Base-by-base conservation (phyloP, 2,888 invertebrate species). In the Lamproptera curius region DNA sequence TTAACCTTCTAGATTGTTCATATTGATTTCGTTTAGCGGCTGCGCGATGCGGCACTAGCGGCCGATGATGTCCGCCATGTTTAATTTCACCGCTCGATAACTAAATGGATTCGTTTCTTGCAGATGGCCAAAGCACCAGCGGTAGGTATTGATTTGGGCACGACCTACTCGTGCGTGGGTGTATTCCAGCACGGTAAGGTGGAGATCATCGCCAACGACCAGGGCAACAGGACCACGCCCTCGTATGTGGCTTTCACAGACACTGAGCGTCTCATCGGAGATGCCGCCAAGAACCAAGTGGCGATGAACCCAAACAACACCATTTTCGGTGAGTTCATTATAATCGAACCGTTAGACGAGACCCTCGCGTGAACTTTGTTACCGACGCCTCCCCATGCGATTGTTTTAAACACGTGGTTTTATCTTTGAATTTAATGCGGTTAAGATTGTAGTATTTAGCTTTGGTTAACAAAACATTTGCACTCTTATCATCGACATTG, bases 81-180 rank as follows among this genome's bases (percentile, higher is more conserved):
- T 47, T 37, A 37, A 36, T 9, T 36, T 33, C 33, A n/a, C n/a
- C 11, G n/a, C 13, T n/a, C 31, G 6, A 13, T 6, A 4, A 11
- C 28, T 28, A 10, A 2, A 28, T 28, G 28, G 23, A 28, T 28
- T 9, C 9, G 10, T 20, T 31, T 50, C 70, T 76, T 73, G 2
- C 70, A 90, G 90, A 90, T 89, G 89, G 89, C 85, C 52, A 93
- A 93, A 86, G 92, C 94, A 91, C 95, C 95, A 73, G 95, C 95
- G 77, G 93, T 97, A 74, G 97, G 97, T 91, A 97, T 97, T 87
- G 97, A 97, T 90, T 91, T 97, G 85, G 97, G 97, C 62, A 97
- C 97, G 62, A 97, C 97, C 57, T 97, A 97, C 86, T 97, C 97
- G 46, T 97, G 96, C 73, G 96, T 97, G 61, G 96, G 96, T 65